A percentile compares a stretch with the other conserved stretches of the same genome.
phyloP scores from a whole-genome alignment of 1,140 invertebrate species.

The Arctopsyche grandis region DNA sequence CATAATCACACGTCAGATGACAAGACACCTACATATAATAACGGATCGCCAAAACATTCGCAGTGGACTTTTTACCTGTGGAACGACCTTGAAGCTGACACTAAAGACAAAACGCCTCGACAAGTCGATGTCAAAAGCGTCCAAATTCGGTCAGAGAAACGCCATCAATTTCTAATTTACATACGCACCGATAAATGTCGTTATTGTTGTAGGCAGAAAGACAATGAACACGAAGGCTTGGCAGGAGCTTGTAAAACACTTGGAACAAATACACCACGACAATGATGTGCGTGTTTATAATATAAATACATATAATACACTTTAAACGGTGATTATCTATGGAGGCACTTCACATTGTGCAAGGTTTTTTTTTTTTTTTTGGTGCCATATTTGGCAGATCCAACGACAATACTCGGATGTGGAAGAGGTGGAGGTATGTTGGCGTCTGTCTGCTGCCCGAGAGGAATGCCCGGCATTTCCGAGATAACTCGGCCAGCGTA shows the following conservation, averaged over 20 bases:
- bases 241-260: not conserved
- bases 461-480: constrained; percentile 24
- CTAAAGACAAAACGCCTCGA: no score
- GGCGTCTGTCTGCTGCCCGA: constrained; percentile 1
- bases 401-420: not conserved
- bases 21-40: no score
- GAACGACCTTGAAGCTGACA: no score
- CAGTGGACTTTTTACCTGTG: no score
- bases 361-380: not conserved
- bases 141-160: not conserved
- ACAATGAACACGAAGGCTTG: not conserved
- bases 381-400: not conserved
- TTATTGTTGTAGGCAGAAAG: not conserved
- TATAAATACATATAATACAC: no score
- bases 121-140: no score
- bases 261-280: not conserved
- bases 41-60: no score
- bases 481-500: constrained; percentile 20
- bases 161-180: not conserved
- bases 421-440: not conserved
- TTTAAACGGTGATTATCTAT: not conserved
- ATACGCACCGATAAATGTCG: not conserved
- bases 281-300: no score
- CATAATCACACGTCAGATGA: no score
- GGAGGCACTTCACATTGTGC: not conserved